phyloP scores from a whole-genome alignment of 2,888 invertebrate species.

The Lithodes maja region DNA sequence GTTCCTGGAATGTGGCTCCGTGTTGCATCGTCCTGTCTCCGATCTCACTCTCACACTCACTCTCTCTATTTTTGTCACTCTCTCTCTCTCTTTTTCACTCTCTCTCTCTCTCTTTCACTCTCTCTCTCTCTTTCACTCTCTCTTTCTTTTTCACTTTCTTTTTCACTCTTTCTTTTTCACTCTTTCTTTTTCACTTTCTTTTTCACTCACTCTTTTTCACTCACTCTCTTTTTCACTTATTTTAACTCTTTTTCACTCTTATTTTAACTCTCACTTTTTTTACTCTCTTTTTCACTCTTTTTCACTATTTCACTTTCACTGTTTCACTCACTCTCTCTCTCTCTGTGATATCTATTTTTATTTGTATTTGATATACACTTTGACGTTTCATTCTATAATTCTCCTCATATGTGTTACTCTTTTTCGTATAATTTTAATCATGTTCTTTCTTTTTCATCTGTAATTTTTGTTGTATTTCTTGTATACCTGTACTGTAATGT shows the following conservation, averaged over 20 bases:
- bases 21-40: slow-evolving; percentile 61
- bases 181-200: background rate
- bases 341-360: background rate
- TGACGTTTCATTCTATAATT: background rate
- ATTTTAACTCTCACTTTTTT: background rate
- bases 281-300: background rate
- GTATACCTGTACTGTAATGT: too few relatives aligned
- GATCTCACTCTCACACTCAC: slow-evolving; percentile 30
- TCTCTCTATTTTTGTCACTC: background rate
- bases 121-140: background rate
- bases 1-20: slow-evolving; percentile 65
- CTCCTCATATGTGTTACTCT: background rate
- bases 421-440: background rate
- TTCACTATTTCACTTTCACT: background rate
- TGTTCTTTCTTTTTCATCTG: background rate
- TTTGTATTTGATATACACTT: background rate
- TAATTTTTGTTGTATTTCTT: too few relatives aligned
- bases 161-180: background rate
- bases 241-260: background rate
- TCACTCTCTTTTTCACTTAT: background rate
- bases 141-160: background rate
- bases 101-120: background rate
- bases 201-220: background rate
- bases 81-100: background rate
- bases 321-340: background rate